Conservation (phyloP, 2,888 invertebrate species). For the Cryptocheilus praepositus region DNA sequence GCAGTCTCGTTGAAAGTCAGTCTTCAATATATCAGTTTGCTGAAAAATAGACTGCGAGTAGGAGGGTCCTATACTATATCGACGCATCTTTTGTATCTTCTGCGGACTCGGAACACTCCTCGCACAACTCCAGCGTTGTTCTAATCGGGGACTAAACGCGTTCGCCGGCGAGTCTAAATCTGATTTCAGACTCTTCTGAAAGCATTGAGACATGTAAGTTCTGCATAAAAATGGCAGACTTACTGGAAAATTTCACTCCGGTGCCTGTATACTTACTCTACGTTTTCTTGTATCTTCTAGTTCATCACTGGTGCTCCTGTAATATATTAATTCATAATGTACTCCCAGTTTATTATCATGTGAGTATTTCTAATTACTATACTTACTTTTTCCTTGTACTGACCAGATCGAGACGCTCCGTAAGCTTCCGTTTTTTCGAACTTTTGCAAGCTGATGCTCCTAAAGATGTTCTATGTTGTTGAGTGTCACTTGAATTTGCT, state of each 20-base stretch:
- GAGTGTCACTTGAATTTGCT: conserved; percentile 44
- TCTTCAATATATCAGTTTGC: conserved; percentile 46
- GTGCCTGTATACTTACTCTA: conserved; percentile 67
- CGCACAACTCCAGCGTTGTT: conserved; percentile 78
- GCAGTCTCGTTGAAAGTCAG: conserved; percentile 53
- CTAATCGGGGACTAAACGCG: conserved; percentile 65
- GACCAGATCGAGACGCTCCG: conserved; percentile 78
- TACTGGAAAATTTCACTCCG: conserved; percentile 48
- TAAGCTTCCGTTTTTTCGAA: conserved; percentile 81
- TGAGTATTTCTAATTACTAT: neutral
- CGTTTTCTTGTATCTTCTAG: conserved; percentile 65
- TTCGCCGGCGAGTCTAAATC: conserved; percentile 53
- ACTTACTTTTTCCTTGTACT: conserved; percentile 83
- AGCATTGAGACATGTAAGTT: conserved; percentile 20
- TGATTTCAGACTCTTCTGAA: conserved; percentile 57
- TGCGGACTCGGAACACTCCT: conserved; percentile 69
- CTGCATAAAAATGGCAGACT: conserved; percentile 34
- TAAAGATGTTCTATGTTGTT: conserved; percentile 62
- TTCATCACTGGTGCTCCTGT: conserved; percentile 60
- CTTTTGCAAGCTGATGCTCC: conserved; percentile 79
- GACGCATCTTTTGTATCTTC: conserved; percentile 49
- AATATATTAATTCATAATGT: conserved; percentile 28
- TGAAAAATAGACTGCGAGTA: conserved; percentile 51
- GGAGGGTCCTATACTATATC: conserved; percentile 48
- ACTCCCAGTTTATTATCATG: neutral